A percentile compares a stretch with the other conserved stretches of the same genome.
Conservation (phyloP, 2,113 vertebrate species). For the Ctenodactylus gundi region DNA sequence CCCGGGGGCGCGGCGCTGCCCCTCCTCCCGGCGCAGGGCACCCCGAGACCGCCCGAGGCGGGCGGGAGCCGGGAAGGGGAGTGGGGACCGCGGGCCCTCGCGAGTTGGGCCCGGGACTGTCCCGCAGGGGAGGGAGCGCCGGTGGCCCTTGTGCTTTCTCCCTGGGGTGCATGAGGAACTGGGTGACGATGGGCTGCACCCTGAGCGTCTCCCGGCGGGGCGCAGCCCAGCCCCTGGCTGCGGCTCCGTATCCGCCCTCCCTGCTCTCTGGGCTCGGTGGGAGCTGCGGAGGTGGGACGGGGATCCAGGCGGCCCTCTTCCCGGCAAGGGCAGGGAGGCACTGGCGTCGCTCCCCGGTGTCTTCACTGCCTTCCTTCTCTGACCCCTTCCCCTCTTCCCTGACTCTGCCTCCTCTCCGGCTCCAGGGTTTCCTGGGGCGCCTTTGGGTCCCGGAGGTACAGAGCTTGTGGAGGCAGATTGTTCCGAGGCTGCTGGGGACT, state of each 20-base stretch:
- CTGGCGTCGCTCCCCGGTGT: conserved; percentile 7
- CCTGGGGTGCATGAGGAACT: neutral
- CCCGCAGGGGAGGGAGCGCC: neutral
- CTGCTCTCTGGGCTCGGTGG: neutral
- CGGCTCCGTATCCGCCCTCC: neutral
- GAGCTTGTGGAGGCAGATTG: neutral
- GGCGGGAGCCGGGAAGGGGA: neutral
- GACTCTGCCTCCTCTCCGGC: neutral
- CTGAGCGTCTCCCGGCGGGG: too few species aligned
- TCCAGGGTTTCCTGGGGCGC: neutral
- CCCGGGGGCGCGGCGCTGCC: too few species aligned
- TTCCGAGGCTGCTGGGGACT: neutral
- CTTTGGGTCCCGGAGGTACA: neutral
- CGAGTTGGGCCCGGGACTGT: conserved; percentile 51
- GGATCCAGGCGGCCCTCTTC: neutral
- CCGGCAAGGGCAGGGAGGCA: conserved; percentile 13
- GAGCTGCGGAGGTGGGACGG: neutral
- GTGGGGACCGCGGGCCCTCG: neutral
- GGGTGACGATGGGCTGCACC: neutral
- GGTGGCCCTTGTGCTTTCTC: neutral
- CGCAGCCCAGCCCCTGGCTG: neutral
- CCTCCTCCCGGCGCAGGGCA: neutral
- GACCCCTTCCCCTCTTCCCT: neutral
- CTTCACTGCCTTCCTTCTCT: conserved; percentile 33
- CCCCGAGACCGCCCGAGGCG: neutral